phyloP scores from a whole-genome alignment of 2,888 invertebrate species.

The Noctua janthe region DNA sequence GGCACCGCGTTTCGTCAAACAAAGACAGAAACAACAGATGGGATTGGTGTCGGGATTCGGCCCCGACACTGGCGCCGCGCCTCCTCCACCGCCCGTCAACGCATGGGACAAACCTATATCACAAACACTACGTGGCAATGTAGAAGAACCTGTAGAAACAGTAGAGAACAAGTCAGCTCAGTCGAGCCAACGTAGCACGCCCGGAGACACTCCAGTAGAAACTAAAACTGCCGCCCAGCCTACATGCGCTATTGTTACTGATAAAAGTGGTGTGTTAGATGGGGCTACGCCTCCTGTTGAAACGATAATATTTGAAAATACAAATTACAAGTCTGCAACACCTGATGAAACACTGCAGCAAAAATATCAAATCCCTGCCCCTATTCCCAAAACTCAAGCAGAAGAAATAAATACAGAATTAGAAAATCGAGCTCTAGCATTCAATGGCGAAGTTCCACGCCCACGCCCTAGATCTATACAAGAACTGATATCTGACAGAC shows the following conservation, averaged over 20 bases:
- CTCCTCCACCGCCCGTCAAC: constrained; percentile 93
- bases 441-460: constrained; percentile 84
- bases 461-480: constrained; percentile 85
- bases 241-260: constrained; percentile 78
- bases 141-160: constrained; percentile 81
- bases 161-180: constrained; percentile 83
- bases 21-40: constrained; percentile 91
- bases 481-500: constrained; percentile 86
- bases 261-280: constrained; percentile 92
- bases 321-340: constrained; percentile 95
- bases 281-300: constrained; percentile 95
- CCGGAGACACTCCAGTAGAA: constrained; percentile 82
- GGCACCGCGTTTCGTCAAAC: constrained; percentile 95
- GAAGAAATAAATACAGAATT: constrained; percentile 90
- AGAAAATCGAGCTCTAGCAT: constrained; percentile 81
- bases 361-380: constrained; percentile 89
- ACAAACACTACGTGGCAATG: constrained; percentile 91
- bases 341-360: constrained; percentile 92
- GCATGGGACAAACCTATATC: constrained; percentile 97
- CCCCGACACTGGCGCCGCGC: constrained; percentile 90
- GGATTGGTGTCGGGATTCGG: constrained; percentile 84
- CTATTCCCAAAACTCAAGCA: constrained; percentile 85
- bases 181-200: constrained; percentile 86
- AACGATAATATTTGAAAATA: constrained; percentile 97
- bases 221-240: constrained; percentile 77